These are phyloP conservation scores for Drosophila nr. perissopoda DNA, from an alignment of 2,888 invertebrate species.

Conservation along the genomic window DNA sequence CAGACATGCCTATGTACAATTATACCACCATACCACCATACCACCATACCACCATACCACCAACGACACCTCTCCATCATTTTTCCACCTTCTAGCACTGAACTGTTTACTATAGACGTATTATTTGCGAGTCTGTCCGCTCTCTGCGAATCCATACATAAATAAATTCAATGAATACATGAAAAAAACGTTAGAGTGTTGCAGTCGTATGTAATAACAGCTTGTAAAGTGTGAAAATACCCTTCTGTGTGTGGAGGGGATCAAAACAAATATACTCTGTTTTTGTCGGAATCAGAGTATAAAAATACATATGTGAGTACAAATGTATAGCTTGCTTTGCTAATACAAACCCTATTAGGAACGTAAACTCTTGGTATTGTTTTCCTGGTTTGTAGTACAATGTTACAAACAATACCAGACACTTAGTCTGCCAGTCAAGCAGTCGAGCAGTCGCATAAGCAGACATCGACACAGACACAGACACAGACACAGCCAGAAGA, in stretches of 20 bases:
- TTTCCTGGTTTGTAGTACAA: conserved; percentile 19
- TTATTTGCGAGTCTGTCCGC: conserved; percentile 29
- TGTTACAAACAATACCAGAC: conserved; percentile 1
- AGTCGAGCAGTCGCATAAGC: not conserved
- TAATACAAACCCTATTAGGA: conserved; percentile 32
- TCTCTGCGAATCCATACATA: conserved; percentile 2
- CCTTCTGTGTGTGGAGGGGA: not conserved
- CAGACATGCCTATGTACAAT: not conserved
- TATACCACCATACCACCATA: not conserved
- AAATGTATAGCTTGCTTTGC: conserved; percentile 19
- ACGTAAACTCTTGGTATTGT: conserved; percentile 23
- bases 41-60: too few species aligned
- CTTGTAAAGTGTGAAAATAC: not conserved
- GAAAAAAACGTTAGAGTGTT: not conserved
- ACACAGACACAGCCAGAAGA: not conserved
- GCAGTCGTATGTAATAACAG: not conserved
- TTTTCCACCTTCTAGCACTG: not conserved
- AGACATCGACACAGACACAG: conserved; percentile 4
- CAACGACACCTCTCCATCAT: conserved; percentile 1
- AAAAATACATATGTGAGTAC: not conserved
- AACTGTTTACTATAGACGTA: conserved; percentile 23
- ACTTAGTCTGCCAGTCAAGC: not conserved
- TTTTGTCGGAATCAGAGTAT: not conserved
- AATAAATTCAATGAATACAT: not conserved
- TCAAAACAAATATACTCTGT: not conserved